These are phyloP conservation scores for Zaprionus vittiger DNA, from an alignment of 1,140 invertebrate species.

Conservation along the genomic window DNA sequence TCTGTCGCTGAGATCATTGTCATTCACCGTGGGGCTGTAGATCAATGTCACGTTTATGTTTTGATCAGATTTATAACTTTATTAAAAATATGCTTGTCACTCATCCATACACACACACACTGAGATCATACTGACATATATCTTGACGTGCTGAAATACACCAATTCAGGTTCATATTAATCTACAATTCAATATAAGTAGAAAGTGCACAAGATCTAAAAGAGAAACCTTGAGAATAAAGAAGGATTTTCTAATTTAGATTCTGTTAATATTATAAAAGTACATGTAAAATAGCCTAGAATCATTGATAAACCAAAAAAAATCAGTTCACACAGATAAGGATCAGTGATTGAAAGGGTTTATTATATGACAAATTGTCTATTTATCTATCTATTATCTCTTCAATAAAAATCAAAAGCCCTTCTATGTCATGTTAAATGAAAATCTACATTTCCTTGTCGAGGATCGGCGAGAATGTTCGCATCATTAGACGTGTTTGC, in stretches of 20 bases:
- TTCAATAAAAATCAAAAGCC: too few species aligned
- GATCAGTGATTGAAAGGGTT: background rate
- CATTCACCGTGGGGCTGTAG: slow-evolving; percentile 59
- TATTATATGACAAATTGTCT: background rate
- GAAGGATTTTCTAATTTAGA: background rate
- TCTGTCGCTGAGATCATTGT: slow-evolving; percentile 36
- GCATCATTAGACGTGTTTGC: background rate
- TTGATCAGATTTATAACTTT: slow-evolving; percentile 77
- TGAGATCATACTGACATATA: background rate
- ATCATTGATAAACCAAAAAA: too few species aligned
- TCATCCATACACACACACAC: background rate
- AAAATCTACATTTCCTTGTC: background rate
- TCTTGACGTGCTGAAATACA: slow-evolving; percentile 4
- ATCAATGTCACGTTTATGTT: slow-evolving; percentile 79
- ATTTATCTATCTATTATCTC: background rate
- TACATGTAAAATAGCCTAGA: too few species aligned
- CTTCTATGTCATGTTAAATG: background rate
- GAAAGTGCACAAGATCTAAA: too few species aligned
- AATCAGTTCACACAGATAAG: too few species aligned
- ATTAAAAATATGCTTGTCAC: slow-evolving; percentile 58
- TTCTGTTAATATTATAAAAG: background rate
- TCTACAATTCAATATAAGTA: background rate
- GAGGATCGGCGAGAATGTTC: background rate
- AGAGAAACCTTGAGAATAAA: background rate
- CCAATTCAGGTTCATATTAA: slow-evolving; percentile 34